Base-by-base conservation (phyloP, 2,888 invertebrate genomes). In the Lepidocyrtinus sp. region DNA sequence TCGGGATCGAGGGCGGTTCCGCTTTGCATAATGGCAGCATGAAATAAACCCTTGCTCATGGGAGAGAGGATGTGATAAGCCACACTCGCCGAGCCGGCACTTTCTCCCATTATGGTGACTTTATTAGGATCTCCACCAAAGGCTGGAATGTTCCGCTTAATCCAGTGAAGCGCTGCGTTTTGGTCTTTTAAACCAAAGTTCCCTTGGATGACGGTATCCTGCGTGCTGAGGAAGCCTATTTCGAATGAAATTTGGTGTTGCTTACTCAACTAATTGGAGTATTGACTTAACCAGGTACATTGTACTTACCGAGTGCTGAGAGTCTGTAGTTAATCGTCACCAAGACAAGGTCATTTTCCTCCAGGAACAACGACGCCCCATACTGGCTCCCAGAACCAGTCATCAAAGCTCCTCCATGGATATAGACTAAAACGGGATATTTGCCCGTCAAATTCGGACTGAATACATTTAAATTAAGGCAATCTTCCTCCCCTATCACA, bases 181-280 rank as follows among this genome's bases (percentile, higher is more conserved):
- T 81, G 81, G 69, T 84, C 85, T 21, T 84, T 84, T 9, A 85
- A 61, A 1, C 86, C 86, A 17, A 68, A 61, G 61, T 86, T 86
- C 1, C 86, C 85, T 45, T 82, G 82, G 45, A 86, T 72, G 0
- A 75, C 67, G 12, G 72, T 73, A 79, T 85, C 86, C 15, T 83
- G 83, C 2, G 86, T 85, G 59, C 81, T 82, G 9, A 86, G 72
- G 71, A 86, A 86, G 24, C 86, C 86, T 83, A 25, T n/a, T 46
- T n/a, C 9, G 1, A 74, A 3, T 19, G 15, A 19, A 15, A 15
- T 21, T 7, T 36, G 2, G 36, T 1, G 2, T 22, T 62, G 15
- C 45, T 17, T 24, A 19, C 17, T n/a, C 7, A 46, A 24, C 46
- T 21, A 63, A 5, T 24, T n/a, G 36, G 17, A 61, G 50, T n/a